Evolutionary conservation across 2,888 invertebrate genomes (phyloP), one percentile per base, ranked within the genome.

Genomic region (Orthosia incerta): DNA sequence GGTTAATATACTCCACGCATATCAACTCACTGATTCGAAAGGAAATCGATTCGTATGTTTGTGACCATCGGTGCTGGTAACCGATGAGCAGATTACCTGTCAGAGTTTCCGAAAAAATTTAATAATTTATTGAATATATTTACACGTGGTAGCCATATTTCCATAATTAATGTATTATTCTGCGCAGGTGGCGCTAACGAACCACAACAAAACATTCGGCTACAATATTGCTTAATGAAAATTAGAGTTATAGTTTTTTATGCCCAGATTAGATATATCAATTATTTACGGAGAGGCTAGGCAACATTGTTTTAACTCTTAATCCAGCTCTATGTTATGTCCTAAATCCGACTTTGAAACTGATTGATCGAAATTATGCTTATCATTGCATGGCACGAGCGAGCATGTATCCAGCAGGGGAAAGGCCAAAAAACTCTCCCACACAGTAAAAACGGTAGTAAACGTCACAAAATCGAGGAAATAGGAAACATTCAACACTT

Each of bases 401-500:
- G 50, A 46, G 51, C 26, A 53, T 76, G 39, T 45, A 59, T 9
- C 26, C 4, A 68, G 45, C 15, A 57, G n/a, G n/a, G 12, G 39
- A 65, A 73, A 74, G 45, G 45, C 23, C 39, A 39, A 77, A 80
- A 77, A 80, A 51, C 26, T 51, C 16, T n/a, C 12, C 12, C 20
- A 51, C 63, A 13, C 12, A 18, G 23, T 51, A 62, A 79, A 78
- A 79, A 65, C 62, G 20, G 18, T 56, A 64, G 16, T 61, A 63
- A 57, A 55, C 31, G 45, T 55, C 69, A 64, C 60, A 46, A 71
- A 64, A 70, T 61, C 45, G 55, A 81, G 81, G 75, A 86, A 86
- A 64, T 55, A 71, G 77, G 75, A 81, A 81, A 71, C 39, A 45
- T 60, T 69, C n/a, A 56, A 48, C 45, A 71, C 55, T 73, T 55